Conservation (phyloP, 2,888 invertebrate genomes). For the Macrophya annulata region DNA sequence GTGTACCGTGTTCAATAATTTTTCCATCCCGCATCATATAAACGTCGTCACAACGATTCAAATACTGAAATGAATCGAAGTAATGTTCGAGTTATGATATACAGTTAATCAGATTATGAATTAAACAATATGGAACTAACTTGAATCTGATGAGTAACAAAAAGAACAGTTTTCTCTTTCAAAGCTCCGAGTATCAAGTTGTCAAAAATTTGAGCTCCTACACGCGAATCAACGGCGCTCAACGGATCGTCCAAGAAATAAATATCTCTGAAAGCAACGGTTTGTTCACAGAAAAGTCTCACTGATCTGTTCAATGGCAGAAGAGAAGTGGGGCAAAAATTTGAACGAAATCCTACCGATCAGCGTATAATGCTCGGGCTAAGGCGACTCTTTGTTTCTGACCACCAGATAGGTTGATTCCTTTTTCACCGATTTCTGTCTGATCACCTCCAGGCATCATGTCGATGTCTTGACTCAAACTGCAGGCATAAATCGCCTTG, state of each 20-base stretch:
- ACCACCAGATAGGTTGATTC: slow-evolving; percentile 81
- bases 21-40: slow-evolving; percentile 82
- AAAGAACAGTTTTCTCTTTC: slow-evolving; percentile 81
- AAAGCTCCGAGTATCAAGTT: slow-evolving; percentile 81
- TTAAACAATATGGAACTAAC: slow-evolving; percentile 66
- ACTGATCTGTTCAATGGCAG: not conserved
- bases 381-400: slow-evolving; percentile 82
- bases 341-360: slow-evolving; percentile 69
- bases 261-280: slow-evolving; percentile 78
- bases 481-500: slow-evolving; percentile 80
- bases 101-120: not conserved
- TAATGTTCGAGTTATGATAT: not conserved
- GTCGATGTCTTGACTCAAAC: slow-evolving; percentile 82
- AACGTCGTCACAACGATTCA: slow-evolving; percentile 83
- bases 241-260: slow-evolving; percentile 83
- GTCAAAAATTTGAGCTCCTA: slow-evolving; percentile 81
- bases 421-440: slow-evolving; percentile 82
- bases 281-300: not conserved
- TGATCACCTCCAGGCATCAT: slow-evolving; percentile 82
- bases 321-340: slow-evolving; percentile 2
- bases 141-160: slow-evolving; percentile 85
- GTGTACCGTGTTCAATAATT: slow-evolving; percentile 82
- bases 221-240: slow-evolving; percentile 81
- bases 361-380: slow-evolving; percentile 82
- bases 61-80: slow-evolving; percentile 77